Percentiles rank a stretch among this genome's conserved stretches.
Evolutionary conservation across 2,113 vertebrate species (phyloP).

Genomic region (Phrynosoma blainvillii): DNA sequence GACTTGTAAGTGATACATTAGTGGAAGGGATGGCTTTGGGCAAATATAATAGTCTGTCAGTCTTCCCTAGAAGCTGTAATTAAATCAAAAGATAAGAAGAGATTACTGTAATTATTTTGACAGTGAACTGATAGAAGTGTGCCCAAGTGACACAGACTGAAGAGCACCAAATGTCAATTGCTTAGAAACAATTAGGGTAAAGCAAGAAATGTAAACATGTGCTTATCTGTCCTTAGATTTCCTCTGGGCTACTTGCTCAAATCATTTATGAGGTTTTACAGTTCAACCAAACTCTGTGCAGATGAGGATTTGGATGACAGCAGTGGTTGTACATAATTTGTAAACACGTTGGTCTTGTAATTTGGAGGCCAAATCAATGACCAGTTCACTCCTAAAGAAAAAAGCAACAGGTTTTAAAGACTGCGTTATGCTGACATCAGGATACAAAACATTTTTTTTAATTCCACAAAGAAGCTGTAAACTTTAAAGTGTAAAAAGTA

Average conservation of each 20-base stretch:
- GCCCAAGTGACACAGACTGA: constrained; percentile 49
- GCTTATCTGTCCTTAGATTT: constrained; percentile 33
- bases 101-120: constrained; percentile 61
- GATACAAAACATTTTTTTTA: neutral
- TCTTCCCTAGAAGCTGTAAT: constrained; percentile 52
- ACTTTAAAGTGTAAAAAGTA: too few species aligned
- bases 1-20: constrained; percentile 48
- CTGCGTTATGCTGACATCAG: neutral
- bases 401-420: neutral
- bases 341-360: neutral
- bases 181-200: constrained; percentile 50
- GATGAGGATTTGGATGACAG: neutral
- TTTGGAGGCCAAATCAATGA: constrained; percentile 11
- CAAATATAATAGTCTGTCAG: constrained; percentile 56
- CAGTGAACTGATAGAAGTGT: constrained; percentile 58
- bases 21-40: constrained; percentile 56
- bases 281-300: constrained; percentile 19
- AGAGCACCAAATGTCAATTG: constrained; percentile 41
- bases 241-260: constrained; percentile 10
- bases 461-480: too few species aligned
- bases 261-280: constrained; percentile 6
- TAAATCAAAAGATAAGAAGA: constrained; percentile 58
- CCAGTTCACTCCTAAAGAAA: neutral
- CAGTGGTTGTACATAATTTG: neutral
- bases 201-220: constrained; percentile 29